Percentiles rank a stretch among this genome's conserved stretches.
phyloP scores from a whole-genome alignment of 2,888 invertebrate genomes.

The Macrostomum cliftonense region DNA sequence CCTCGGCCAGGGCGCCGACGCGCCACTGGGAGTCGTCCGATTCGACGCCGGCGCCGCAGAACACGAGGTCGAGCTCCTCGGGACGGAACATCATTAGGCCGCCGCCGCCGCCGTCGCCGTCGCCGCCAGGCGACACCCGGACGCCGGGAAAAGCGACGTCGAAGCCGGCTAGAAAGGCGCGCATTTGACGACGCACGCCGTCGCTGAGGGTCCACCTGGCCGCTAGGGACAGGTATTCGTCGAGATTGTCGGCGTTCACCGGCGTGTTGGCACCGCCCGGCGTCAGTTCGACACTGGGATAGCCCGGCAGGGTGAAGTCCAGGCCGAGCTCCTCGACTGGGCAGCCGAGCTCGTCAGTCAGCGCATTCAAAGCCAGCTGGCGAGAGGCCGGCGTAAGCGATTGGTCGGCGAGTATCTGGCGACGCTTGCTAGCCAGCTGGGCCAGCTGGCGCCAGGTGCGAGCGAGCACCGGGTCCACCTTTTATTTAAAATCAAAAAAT shows the following conservation, averaged over 20 bases:
- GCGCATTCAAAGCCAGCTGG: background rate
- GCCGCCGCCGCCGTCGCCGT: too few relatives aligned
- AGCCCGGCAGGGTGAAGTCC: slow-evolving; percentile 76
- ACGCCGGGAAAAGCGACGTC: slow-evolving; percentile 85
- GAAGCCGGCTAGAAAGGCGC: slow-evolving; percentile 86
- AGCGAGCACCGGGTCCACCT: too few relatives aligned
- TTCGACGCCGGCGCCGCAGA: slow-evolving; percentile 39
- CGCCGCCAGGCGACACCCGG: too few relatives aligned
- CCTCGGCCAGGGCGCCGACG: slow-evolving; percentile 32
- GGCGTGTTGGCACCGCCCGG: slow-evolving; percentile 73
- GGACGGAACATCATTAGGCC: slow-evolving; percentile 46
- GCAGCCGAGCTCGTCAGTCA: slow-evolving; percentile 44
- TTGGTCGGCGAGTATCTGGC: too few relatives aligned
- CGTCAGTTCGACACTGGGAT: slow-evolving; percentile 65
- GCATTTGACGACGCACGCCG: slow-evolving; percentile 88
- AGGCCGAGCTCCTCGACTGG: slow-evolving; percentile 64
- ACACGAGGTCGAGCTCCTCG: slow-evolving; percentile 41
- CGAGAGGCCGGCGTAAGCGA: background rate
- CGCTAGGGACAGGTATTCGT: slow-evolving; percentile 77
- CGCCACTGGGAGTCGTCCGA: slow-evolving; percentile 31
- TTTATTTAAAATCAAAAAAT: too few relatives aligned
- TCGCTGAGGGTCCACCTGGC: slow-evolving; percentile 84
- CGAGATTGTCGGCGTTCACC: slow-evolving; percentile 75
- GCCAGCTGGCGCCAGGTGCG: too few relatives aligned
- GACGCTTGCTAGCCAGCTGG: background rate